phyloP scores from a whole-genome alignment of 2,797 vertebrate species.

The Peromyscus nudipes region DNA sequence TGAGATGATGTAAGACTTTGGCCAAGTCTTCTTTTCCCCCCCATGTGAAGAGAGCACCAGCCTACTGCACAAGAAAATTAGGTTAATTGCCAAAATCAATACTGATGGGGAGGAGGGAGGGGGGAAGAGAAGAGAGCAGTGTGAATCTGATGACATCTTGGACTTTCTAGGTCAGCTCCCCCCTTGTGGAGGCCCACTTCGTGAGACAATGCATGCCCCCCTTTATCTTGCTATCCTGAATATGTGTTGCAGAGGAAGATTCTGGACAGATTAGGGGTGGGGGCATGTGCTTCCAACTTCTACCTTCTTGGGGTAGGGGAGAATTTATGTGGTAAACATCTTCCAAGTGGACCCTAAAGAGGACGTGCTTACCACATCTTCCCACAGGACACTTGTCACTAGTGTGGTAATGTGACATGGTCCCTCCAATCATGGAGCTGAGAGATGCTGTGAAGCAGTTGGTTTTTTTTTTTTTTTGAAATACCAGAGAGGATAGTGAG shows the following conservation, averaged over 20 bases:
- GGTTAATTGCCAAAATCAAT: neutral
- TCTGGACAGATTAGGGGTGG: neutral
- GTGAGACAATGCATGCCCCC: neutral
- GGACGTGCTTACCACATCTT: neutral
- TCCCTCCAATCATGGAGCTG: neutral
- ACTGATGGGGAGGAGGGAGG: neutral
- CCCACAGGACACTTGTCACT: neutral
- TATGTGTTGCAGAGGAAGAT: neutral
- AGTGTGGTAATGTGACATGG: neutral
- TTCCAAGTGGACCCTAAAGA: neutral
- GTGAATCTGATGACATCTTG: neutral
- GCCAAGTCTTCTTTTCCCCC: neutral
- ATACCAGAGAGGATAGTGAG: neutral
- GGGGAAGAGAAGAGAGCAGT: neutral
- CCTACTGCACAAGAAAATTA: neutral
- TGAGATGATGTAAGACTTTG: neutral
- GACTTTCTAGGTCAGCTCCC: neutral
- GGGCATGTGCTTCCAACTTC: neutral
- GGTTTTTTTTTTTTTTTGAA: neutral
- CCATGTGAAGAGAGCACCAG: neutral
- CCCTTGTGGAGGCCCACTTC: neutral
- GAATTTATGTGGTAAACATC: neutral
- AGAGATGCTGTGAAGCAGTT: neutral
- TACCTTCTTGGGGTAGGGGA: neutral
- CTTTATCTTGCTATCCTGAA: neutral